Evolutionary conservation across 2,888 invertebrate species (phyloP).

Genomic region (Uropetala carovei): DNA sequence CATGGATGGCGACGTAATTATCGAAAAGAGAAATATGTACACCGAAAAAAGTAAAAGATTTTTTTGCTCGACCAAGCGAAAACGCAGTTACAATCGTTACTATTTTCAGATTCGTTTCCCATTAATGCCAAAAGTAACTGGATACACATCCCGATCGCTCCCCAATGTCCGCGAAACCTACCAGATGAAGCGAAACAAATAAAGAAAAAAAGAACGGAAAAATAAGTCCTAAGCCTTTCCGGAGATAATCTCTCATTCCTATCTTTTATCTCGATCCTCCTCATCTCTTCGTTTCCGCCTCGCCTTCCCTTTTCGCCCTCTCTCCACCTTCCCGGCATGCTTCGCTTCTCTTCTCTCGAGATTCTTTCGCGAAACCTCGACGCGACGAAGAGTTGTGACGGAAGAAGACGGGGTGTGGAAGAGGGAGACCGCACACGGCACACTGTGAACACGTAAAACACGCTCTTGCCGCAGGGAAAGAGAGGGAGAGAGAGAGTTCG

Average conservation of each 20-base stretch:
- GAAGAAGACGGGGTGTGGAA: too few relatives aligned
- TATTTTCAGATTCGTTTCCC: not conserved
- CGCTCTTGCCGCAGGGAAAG: not conserved
- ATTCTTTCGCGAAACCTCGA: not conserved
- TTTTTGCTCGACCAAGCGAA: too few relatives aligned
- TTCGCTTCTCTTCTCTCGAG: not conserved
- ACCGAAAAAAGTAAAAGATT: too few relatives aligned
- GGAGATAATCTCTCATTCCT: conserved; percentile 3
- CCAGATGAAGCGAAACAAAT: not conserved
- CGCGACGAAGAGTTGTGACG: not conserved
- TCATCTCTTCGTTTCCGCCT: not conserved
- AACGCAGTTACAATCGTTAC: too few relatives aligned
- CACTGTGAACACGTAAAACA: not conserved
- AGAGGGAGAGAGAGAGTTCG: not conserved
- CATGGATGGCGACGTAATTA: too few relatives aligned
- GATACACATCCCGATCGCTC: not conserved
- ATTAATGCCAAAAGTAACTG: not conserved
- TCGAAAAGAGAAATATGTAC: too few relatives aligned
- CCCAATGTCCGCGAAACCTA: not conserved
- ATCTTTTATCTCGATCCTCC: not conserved
- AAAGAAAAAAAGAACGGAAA: not conserved
- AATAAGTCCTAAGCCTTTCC: not conserved
- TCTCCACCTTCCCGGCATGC: not conserved
- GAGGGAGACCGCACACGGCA: not conserved
- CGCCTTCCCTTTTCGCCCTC: not conserved